These are phyloP conservation scores for Ophiothrix spiculata DNA, from an alignment of 35 echinoderm and acorn worm species.

Conservation along the genomic window DNA sequence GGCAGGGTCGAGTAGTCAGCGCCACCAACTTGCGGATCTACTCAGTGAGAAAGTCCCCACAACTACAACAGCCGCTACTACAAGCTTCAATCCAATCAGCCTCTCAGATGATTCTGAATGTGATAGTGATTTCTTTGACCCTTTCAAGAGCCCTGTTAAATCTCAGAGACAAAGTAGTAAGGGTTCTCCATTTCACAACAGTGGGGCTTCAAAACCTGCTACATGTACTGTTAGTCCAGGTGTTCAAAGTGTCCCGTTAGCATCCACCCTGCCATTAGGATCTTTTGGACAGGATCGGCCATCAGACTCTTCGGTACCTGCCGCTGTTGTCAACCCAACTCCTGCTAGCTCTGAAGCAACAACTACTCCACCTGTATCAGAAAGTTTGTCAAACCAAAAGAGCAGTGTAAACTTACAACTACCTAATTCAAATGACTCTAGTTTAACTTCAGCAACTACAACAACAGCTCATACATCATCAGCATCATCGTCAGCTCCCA, in stretches of 20 bases:
- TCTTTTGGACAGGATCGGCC: background rate
- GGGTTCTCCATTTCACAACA: background rate
- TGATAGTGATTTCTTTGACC: conserved; percentile 2
- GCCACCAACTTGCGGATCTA: background rate
- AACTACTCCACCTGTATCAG: background rate
- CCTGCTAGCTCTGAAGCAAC: background rate
- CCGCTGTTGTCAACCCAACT: background rate
- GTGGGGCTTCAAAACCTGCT: background rate
- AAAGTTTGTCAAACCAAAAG: background rate
- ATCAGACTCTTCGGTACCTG: background rate
- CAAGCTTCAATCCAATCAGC: background rate
- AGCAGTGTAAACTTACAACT: background rate
- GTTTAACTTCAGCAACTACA: background rate
- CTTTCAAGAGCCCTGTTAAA: background rate
- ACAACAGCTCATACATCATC: too few species aligned
- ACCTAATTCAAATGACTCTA: background rate
- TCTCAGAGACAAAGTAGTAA: background rate
- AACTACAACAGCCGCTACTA: too few species aligned
- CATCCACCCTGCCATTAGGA: background rate
- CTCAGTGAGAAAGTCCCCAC: background rate
- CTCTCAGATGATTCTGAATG: background rate
- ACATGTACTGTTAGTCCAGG: conserved; percentile 5
- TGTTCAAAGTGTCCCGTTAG: background rate
- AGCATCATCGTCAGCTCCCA: background rate
- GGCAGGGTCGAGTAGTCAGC: background rate